Base-by-base conservation (phyloP, 2,113 vertebrate genomes). In the Pandion haliaetus region DNA sequence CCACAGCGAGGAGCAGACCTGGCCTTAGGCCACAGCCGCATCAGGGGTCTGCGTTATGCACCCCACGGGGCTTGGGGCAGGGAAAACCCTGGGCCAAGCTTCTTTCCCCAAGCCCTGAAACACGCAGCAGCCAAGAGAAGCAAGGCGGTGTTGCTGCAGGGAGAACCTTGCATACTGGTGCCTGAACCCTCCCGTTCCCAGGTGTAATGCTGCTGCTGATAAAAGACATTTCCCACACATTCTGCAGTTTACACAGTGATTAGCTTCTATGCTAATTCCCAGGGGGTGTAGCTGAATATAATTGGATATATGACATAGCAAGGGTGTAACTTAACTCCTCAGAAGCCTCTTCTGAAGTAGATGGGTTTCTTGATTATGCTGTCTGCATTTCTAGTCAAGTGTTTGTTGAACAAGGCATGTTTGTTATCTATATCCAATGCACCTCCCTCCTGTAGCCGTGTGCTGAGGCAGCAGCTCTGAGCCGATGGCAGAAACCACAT, bases 161-260 rank as follows among this genome's bases (percentile, higher is more conserved):
- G 65, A 87, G 31, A 47, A 77, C 40, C 31, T 55, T 38, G 65
- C 54, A 14, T 10, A 26, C 55, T 17, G 44, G 18, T 71, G 38
- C 71, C 38, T 14, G 45, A 95, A 29, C 42, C 28, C 44, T 95
- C 86, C 42, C 57, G 11, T 66, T 90, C 96, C 79, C 91, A 67
- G 70, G 23, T 28, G 59, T 50, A 70, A 54, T n/a, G 3, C 42
- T 13, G 36, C 11, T 4, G 3, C 78, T 95, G 93, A 79, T 88
- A 92, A 82, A 71, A 95, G 70, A 74, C 65, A 59, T 94, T 92
- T 94, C 93, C 82, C 91, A 88, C 89, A 88, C 69, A 17, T 92
- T 87, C 70, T 78, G 65, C 45, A 73, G 54, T 78, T 82, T 73
- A 84, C 69, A 66, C 31, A 78, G 82, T 62, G 82, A 94, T 90